Conservation (phyloP, 2,888 invertebrate genomes). For the Drosophila ezoana region DNA sequence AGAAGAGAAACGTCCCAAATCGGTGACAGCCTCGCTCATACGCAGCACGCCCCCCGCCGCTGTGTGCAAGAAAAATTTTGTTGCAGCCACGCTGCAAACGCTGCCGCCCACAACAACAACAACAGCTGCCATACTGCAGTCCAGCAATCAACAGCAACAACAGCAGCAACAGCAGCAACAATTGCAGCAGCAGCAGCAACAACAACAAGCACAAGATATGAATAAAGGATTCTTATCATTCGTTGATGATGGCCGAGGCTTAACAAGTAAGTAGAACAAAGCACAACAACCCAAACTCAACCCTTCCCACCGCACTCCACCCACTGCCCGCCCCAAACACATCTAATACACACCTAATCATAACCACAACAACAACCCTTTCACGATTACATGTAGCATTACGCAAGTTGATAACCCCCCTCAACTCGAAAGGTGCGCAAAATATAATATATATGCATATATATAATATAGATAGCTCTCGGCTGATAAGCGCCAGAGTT, state of each 20-base stretch:
- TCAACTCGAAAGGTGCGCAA: constrained; percentile 7
- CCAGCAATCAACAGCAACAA: constrained; percentile 51
- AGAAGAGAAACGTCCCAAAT: constrained; percentile 82
- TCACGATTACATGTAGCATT: constrained; percentile 14
- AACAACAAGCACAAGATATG: constrained; percentile 93
- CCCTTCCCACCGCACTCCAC: not conserved
- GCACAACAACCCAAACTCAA: not conserved
- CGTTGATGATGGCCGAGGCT: constrained; percentile 92
- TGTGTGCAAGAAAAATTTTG: constrained; percentile 19
- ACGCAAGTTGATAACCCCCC: constrained; percentile 40
- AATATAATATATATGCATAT: not conserved
- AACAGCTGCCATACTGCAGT: constrained; percentile 44
- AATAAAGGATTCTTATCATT: constrained; percentile 96
- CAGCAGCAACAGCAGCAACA: constrained; percentile 46
- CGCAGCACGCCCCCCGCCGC: constrained; percentile 60
- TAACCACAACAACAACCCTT: not conserved
- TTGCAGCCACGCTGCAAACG: constrained; percentile 23
- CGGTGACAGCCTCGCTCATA: constrained; percentile 84
- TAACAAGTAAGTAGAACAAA: constrained; percentile 90
- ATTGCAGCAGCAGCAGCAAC: constrained; percentile 40
- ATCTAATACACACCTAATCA: not conserved
- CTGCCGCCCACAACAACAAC: constrained; percentile 47
- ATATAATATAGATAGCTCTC: constrained; percentile 19
- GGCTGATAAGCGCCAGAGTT: constrained; percentile 18
- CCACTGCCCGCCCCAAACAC: too few species aligned